Evolutionary conservation across 2,113 vertebrate genomes (phyloP).

Genomic region (Acrocephalus arundinaceus): DNA sequence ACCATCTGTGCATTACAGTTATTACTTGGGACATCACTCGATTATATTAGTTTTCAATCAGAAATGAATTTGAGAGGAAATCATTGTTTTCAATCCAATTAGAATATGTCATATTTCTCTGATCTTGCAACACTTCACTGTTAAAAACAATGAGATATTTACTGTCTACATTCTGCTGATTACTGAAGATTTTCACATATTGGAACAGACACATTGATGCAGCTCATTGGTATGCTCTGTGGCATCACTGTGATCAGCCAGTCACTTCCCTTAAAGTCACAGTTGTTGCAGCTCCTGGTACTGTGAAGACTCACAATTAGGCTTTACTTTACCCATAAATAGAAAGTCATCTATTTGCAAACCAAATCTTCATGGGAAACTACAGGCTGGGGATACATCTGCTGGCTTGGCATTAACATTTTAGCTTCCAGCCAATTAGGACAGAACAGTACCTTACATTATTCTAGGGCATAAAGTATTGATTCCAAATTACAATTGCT

Average conservation of each 20-base stretch:
- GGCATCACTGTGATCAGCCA: neutral
- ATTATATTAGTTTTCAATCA: conserved; percentile 41
- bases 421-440: conserved; percentile 47
- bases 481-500: conserved; percentile 65
- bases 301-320: conserved; percentile 42
- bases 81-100: conserved; percentile 25
- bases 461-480: conserved; percentile 36
- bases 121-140: conserved; percentile 14
- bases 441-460: conserved; percentile 48
- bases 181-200: conserved; percentile 27
- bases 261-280: conserved; percentile 48
- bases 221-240: conserved; percentile 17
- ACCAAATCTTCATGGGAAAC: conserved; percentile 50
- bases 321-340: conserved; percentile 44
- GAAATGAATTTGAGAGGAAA: neutral
- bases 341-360: conserved; percentile 47
- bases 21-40: neutral
- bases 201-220: neutral
- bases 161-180: conserved; percentile 4
- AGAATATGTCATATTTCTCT: neutral
- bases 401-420: conserved; percentile 44
- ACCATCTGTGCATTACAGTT: conserved; percentile 30
- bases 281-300: conserved; percentile 7
- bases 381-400: conserved; percentile 22
- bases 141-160: conserved; percentile 53